Conservation (phyloP, 2,888 invertebrate genomes). For the Dasypogon diadema region DNA sequence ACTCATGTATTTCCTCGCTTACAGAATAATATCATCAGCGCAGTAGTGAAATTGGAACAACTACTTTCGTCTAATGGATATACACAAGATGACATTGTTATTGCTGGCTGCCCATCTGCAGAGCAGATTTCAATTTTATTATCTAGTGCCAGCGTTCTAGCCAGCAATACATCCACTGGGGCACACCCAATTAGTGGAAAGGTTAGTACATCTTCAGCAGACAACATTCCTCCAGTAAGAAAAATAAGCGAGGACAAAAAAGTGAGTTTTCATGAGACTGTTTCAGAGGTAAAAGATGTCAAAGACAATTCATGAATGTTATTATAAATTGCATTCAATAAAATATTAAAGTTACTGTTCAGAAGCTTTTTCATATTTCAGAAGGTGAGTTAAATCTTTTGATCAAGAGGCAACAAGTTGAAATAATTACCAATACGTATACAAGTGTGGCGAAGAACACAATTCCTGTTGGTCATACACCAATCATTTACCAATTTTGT, state of each 20-base stretch:
- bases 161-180: conserved; percentile 56
- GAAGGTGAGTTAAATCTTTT: too few relatives aligned
- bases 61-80: conserved; percentile 81
- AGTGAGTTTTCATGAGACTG: conserved; percentile 59
- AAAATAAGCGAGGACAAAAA: conserved; percentile 58
- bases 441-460: too few relatives aligned
- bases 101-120: conserved; percentile 91
- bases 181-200: background rate
- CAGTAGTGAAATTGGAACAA: conserved; percentile 88
- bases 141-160: conserved; percentile 81
- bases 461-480: too few relatives aligned
- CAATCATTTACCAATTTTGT: too few relatives aligned
- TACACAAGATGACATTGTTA: conserved; percentile 81
- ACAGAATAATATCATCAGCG: conserved; percentile 89
- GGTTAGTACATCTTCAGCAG: background rate
- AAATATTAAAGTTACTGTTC: too few relatives aligned
- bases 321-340: too few relatives aligned
- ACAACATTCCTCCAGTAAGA: background rate
- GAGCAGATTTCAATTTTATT: conserved; percentile 93
- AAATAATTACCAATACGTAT: too few relatives aligned
- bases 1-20: background rate
- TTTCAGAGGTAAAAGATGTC: background rate
- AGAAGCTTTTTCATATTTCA: too few relatives aligned
- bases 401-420: too few relatives aligned
- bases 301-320: too few relatives aligned